Evolutionary conservation across 1,140 invertebrate species (phyloP).

Genomic region (Aphaenogaster floridana): DNA sequence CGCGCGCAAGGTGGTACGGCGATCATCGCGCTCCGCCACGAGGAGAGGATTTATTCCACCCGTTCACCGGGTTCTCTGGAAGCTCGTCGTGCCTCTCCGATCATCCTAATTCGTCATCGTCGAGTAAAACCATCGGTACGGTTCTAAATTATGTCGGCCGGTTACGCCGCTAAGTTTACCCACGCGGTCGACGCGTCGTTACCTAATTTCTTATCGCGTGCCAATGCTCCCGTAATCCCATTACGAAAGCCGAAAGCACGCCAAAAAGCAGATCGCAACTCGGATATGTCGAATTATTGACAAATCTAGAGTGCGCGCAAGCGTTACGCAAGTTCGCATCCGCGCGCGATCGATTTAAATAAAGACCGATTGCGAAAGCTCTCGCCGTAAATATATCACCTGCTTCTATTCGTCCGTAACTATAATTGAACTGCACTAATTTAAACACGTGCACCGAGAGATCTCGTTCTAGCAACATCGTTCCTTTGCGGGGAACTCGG

Average conservation of each 20-base stretch:
- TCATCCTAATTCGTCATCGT: conserved; percentile 26
- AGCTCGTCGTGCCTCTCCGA: conserved; percentile 14
- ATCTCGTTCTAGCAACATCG: conserved; percentile 57
- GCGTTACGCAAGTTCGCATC: conserved; percentile 41
- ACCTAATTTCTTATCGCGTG: conserved; percentile 36
- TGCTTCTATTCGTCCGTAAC: conserved; percentile 17
- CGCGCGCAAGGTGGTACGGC: conserved; percentile 43
- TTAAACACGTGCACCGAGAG: conserved; percentile 41
- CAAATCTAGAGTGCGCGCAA: conserved; percentile 50
- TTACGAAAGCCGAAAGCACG: conserved; percentile 46
- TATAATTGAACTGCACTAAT: conserved; percentile 69
- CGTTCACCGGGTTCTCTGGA: no score
- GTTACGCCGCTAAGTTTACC: neutral
- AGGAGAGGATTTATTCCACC: conserved; percentile 35
- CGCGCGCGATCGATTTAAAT: conserved; percentile 62
- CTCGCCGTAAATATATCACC: conserved; percentile 55
- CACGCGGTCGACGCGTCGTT: neutral
- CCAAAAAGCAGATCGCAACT: conserved; percentile 62
- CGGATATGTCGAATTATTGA: conserved; percentile 67
- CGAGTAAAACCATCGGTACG: neutral
- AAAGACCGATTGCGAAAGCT: conserved; percentile 70
- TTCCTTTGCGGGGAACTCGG: conserved; percentile 67
- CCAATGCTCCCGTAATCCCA: conserved; percentile 41
- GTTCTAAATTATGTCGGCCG: neutral
- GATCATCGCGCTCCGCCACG: conserved; percentile 40